Base-by-base conservation (phyloP, 2,113 vertebrate species). In the Erpornis zantholeuca region DNA sequence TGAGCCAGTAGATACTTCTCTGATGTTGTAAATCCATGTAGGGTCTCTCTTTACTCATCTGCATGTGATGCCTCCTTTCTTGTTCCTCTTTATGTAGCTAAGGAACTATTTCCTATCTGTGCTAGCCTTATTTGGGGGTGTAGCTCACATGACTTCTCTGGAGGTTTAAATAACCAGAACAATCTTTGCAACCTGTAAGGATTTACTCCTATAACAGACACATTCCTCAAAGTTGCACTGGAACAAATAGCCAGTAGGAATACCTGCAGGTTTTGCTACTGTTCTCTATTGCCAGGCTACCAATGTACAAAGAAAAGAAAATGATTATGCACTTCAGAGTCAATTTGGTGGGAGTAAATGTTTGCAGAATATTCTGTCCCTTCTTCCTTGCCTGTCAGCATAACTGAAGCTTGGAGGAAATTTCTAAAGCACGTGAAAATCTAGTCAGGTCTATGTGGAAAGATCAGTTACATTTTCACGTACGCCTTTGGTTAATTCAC, bases 311-410 rank as follows among this genome's bases (percentile, higher is more conserved):
- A 91, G 61, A 60, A 80, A 24, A 53, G 22, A 85, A 93, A 93
- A 72, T 47, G 1, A 82, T 28, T 33, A 61, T 45, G 16, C 69
- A 38, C 18, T 77, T 91, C 49, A 64, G 85, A 85, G 40, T 69
- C 56, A 87, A 25, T 93, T 82, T 49, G 44, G 66, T 50, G 42
- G 77, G 25, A 94, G 29, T 71, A 90, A 82, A 75, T 49, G 65
- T 75, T 91, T 94, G n/a, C 31, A 90, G 85, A 92, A 57, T 85
- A 88, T 85, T 95, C 63, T 83, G 50, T 80, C 53, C 24, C 77
- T 27, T 85, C 61, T 89, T 91, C 47, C 31, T 92, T 65, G 79
- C 23, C 35, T 80, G 78, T 87, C 53, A 93, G 75, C 54, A 38
- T 72, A 88, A 83, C 38, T 80, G 72, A 93, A 90, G 42, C 18